Evolutionary conservation across 1,140 invertebrate species (phyloP), one percentile per base, ranked within the genome.

Genomic region (Drosophila ohnishii): DNA sequence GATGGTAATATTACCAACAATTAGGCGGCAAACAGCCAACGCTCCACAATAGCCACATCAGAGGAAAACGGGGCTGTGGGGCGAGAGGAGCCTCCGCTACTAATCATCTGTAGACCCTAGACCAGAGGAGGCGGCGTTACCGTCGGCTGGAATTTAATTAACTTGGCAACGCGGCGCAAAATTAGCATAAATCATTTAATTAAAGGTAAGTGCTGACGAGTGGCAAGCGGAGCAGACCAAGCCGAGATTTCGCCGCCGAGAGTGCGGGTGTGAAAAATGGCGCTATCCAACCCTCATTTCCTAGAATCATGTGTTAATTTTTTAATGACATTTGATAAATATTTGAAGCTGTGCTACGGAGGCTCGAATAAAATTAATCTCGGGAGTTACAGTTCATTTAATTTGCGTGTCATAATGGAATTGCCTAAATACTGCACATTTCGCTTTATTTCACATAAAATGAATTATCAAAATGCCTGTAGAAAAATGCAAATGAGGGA

Each of bases 151-250:
- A 87, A 83, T 87, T 87, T 74, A 83, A 88, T 86, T 83, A 86
- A 83, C 83, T 48, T 58, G 50, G 64, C 74, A 79, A 69, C 78
- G 77, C 64, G 73, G 80, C 73, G 66, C 69, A 75, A 87, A 87
- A 87, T 87, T 87, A 87, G 85, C 84, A 87, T 87, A 87, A 87
- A 85, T 88, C 73, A 85, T 88, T 88, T 89, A 88, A 89, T 88
- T 85, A 88, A 81, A 89, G 85, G 85, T 85, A 72, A 88, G 80
- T 72, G 77, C 64, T 65, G 63, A 60, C 64, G 45, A 67, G 34
- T 11, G 47, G 61, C 34, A 62, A 45, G 48, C 56, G 25, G 8
- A 37, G 42, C 9, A 32, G 57, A 34, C 22, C 39, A 34, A 5
- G 30, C 72, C 37, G 45, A 28, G 55, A 76, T 76, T 75, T 40